Evolutionary conservation across 1,140 invertebrate species (phyloP), one percentile per base, ranked within the genome.

Genomic region (Macrosteles quadrilineatus): DNA sequence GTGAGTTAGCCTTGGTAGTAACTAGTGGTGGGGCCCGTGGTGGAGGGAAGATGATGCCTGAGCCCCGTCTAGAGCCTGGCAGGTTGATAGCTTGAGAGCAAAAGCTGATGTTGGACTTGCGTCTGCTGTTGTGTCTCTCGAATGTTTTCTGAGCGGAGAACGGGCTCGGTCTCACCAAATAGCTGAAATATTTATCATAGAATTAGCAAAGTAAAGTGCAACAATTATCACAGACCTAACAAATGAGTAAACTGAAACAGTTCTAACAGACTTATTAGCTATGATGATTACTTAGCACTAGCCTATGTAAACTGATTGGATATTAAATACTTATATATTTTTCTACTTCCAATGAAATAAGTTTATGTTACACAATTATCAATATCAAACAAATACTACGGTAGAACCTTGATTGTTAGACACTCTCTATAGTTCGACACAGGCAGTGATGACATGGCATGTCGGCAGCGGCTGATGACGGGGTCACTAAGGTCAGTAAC

Each of bases 101-200:
- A 80, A 94, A 94, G 75, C 92, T 94, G 72, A 96, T 94, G 81
- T 95, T 93, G 40, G 91, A 94, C 80, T 94, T 94, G n/a, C 93
- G 84, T 1, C 93, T 83, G 36, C 91, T 93, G 79, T 96, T 96
- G 81, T 95, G 93, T 1, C 93, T 83, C 76, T 95, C 94, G 80
- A 96, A 97, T 0, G 94, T 95, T 81, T 96, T 97, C 79, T 96
- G 93, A 3, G 93, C 94, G 27, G 93, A 95, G 77, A 96, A 96
- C 3, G 94, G 94, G 75, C 92, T 95, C 0, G 94, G 94, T 0
- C 94, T 85, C 9, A 97, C 92, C 72, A 96, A 81, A 72, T 95
- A 96, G 76, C 91, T 92, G 80, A 32, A 81, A 83, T 72, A 68
- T 72, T n/a, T n/a, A n/a, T n/a, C n/a, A n/a, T n/a, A n/a, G n/a